Base-by-base conservation (phyloP, 2,888 invertebrate genomes). In the Seira sanloemensis region DNA sequence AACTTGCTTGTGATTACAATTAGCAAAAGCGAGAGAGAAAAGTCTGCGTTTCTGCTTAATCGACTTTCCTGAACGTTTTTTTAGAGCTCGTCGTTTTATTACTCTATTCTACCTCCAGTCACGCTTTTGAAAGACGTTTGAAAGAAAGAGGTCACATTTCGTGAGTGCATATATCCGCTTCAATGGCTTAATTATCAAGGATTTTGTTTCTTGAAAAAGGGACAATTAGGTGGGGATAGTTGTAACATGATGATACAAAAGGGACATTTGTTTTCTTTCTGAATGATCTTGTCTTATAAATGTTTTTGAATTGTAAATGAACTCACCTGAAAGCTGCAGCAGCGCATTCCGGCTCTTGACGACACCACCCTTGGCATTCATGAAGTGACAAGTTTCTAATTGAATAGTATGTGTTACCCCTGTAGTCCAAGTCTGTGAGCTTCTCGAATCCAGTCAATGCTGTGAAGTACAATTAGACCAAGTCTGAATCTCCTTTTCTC, bases 341-440 rank as follows among this genome's bases (percentile, higher is more conserved):
- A 4, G 87, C 87, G 82, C 87, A 87, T 46, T 87, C 90, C 96
- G 96, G 90, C 72, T 97, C 97, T 91, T 97, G 97, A 72, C 97
- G 93, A 91, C 97, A 98, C 97, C 97, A 97, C 37, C 97, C 97
- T 91, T 97, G 97, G 91, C 97, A 98, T 92, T 97, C 97, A 92
- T 97, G 97, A 68, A 98, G 93, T 18, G 97, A 96, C 65, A 97
- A 93, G 92, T 98, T 98, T 91, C 97, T 95, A 76, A 97, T 97
- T 76, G 96, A 97, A 92, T 97, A 97, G 91, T 97, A 97, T 58
- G 97, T 96, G 80, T 95, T 96, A 75, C 97, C 97, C 78, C 96
- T 93, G 91, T 97, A 98, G 92, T 97, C 97, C 90, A 94, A 94
- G 91, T 97, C 97, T 87, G 97, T 97, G 87, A 97, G 93, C 92